Conservation (phyloP, 2,113 vertebrate species). For the zebrafish (Danio rerio) region DNA sequence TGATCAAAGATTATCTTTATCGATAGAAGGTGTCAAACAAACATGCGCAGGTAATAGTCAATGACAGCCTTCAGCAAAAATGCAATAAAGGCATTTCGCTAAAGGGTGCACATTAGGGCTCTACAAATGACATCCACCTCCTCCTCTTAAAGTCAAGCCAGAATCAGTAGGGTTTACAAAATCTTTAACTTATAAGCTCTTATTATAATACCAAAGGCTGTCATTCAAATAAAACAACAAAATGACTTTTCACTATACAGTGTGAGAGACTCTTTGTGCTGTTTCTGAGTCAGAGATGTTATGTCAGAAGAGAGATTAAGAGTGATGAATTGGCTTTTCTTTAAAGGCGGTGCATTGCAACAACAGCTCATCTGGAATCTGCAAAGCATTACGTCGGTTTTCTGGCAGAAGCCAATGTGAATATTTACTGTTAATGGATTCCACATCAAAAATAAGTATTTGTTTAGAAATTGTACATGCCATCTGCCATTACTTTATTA, state of each 20-base stretch:
- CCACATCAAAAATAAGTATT: no score
- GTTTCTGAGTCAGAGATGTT: not conserved
- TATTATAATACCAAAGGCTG: not conserved
- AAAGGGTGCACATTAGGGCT: not conserved
- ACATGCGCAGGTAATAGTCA: constrained; percentile 69
- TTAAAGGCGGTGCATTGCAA: not conserved
- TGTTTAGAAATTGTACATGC: no score
- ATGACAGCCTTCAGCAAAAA: constrained; percentile 32
- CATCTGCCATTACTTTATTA: no score
- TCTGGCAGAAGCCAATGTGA: not conserved
- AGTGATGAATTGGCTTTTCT: not conserved
- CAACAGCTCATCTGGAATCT: not conserved
- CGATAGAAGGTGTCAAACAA: constrained; percentile 71
- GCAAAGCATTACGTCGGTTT: not conserved
- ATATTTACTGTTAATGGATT: not conserved
- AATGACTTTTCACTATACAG: not conserved
- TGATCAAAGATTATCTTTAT: constrained; percentile 73
- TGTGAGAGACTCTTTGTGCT: not conserved
- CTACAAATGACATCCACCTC: not conserved
- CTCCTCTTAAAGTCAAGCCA: not conserved
- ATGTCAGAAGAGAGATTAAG: not conserved
- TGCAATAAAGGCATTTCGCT: not conserved
- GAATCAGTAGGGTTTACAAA: not conserved
- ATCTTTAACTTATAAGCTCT: not conserved
- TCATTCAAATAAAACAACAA: not conserved